Evolutionary conservation across 2,113 vertebrate genomes (phyloP), one percentile per base, ranked within the genome.

Genomic region (Himantopus leucocephalus): DNA sequence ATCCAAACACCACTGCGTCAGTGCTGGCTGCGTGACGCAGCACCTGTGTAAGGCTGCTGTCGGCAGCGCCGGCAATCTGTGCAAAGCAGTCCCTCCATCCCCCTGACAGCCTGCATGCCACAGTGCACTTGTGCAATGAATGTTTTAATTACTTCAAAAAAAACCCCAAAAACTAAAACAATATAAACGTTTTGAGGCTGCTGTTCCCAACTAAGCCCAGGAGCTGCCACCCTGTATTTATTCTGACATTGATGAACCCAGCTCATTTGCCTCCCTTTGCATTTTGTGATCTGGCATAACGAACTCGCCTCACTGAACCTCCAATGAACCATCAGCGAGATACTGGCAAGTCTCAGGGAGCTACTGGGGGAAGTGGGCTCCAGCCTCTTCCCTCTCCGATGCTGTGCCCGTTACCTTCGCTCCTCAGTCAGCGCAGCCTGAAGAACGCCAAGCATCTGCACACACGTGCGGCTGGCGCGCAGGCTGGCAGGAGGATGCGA

Each of bases 241-340:
- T 43, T 48, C 43, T 21, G 41, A 72, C 93, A 70, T 10, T 50
- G 93, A 96, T 34, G 92, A 97, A 94, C 90, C 73, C 56, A 43
- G 48, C 67, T 92, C 74, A 26, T 96, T 97, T 84, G 34, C 86
- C 88, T 94, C 91, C 93, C 90, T 72, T 81, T 93, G 88, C 72
- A 47, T 94, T 96, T 81, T 88, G 94, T 20, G 52, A 91, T 91
- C 89, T 97, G 93, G 96, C 97, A 89, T 73, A 97, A 97, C 93
- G 95, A 94, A 91, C 97, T 97, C 72, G 93, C 95, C 96, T 93
- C 96, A 43, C 30, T 94, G 94, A 96, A 95, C 85, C 73, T 95
- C 85, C 95, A 93, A 58, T 6, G 92, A 97, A 84, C 96, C 97
- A 62, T 89, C 93, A 90, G 88, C 22, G 26, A 97, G 96, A 96